Conservation (phyloP, 2,113 vertebrate genomes). For the Cricetomys ansorgei region DNA sequence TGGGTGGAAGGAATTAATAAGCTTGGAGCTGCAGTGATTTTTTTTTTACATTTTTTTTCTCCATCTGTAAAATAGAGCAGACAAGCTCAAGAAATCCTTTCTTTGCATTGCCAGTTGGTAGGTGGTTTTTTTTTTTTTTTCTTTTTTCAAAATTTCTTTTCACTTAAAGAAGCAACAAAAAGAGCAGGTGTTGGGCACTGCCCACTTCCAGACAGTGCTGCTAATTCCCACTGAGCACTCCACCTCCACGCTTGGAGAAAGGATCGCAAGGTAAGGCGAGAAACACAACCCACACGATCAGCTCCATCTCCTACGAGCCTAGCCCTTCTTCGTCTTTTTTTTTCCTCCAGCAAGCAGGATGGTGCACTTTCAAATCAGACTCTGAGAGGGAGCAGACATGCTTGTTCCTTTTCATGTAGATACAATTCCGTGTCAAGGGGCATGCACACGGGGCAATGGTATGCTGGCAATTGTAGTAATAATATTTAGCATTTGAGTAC, state of each 20-base stretch:
- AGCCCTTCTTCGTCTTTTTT: neutral
- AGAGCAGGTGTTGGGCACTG: conserved; percentile 68
- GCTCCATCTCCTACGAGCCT: neutral
- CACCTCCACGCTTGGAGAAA: conserved; percentile 19
- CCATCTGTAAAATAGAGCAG: conserved; percentile 67
- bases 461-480: neutral
- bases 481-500: neutral
- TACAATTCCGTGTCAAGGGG: neutral
- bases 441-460: neutral
- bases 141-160: conserved; percentile 39
- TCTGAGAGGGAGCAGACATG: neutral
- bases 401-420: conserved; percentile 6
- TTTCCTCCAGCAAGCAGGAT: neutral
- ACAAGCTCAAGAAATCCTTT: conserved; percentile 58
- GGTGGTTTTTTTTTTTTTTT: neutral
- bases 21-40: conserved; percentile 41
- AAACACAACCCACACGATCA: neutral
- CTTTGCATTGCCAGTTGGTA: conserved; percentile 61
- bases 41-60: conserved; percentile 57
- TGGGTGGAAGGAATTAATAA: conserved; percentile 75
- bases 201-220: conserved; percentile 52
- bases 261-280: neutral
- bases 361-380: neutral
- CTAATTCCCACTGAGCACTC: neutral
- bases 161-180: conserved; percentile 69